Base-by-base conservation (phyloP, 2,888 invertebrate species). In the Tachina fera region DNA sequence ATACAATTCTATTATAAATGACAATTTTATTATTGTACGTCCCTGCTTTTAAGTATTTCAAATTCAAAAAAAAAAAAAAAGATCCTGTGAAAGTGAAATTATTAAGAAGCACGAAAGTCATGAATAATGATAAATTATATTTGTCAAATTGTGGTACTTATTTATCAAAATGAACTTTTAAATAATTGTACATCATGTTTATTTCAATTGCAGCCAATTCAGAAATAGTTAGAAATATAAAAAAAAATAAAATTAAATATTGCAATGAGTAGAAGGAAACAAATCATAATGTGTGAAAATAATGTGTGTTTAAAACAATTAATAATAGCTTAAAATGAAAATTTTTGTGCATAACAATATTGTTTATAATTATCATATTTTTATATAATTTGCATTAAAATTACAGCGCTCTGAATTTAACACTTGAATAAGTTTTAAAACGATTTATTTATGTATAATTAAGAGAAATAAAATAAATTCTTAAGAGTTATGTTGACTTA, bases 101-200 rank as follows among this genome's bases (percentile, higher is more conserved):
- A 19, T 14, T 60, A 39, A 13, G 13, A 56, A 63, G 43, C 13
- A 53, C 45, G 22, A 31, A 39, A 45, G 31, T 8, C 8, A 68
- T 4, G 60, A 41, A 39, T 11, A 68, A 75, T 82, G 63, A 82
- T 82, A 82, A 76, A 82, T 82, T 70, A 63, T 76, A 2, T 70
- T 19, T 63, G 56, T 14, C n/a, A 49, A 22, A 58, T 56, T 47
- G n/a, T 6, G 56, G 53, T 82, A 68, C 56, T 70, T 68, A 75
- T 81, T 81, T 81, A 81, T 81, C 63, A 56, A 74, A 76, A 70
- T 56, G 75, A 61, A 56, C 56, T 65, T 63, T 82, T 61, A 68
- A 75, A 68, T 75, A 45, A 61, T 16, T 16, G 43, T 31, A n/a
- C 14, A 31, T 31, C 13, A 41, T 39, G 45, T 53, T 67, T 58